Evolutionary conservation across 2,888 invertebrate genomes (phyloP).

Genomic region (Liposcelis brunnea): DNA sequence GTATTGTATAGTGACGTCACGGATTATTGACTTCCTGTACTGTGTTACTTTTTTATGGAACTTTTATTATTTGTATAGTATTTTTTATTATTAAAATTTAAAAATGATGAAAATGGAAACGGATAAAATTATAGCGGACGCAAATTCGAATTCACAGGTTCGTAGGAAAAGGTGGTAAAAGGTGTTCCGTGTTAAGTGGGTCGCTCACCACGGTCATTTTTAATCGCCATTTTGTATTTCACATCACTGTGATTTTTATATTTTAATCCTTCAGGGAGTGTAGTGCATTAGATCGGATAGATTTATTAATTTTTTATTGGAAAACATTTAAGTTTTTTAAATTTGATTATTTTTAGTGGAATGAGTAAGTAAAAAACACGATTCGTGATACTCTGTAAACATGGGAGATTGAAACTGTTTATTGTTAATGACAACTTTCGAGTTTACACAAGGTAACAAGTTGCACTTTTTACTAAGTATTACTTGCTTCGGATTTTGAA

Average conservation of each 20-base stretch:
- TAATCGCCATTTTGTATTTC: constrained; percentile 10
- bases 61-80: constrained; percentile 16
- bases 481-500: no score
- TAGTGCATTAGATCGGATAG: not conserved
- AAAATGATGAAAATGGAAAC: constrained; percentile 77
- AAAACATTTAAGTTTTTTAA: no score
- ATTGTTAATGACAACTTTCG: no score
- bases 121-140: constrained; percentile 75
- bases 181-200: not conserved
- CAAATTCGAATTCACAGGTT: constrained; percentile 50
- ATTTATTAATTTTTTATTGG: no score
- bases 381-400: no score
- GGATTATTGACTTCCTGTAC: constrained; percentile 17
- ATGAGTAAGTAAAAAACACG: no score
- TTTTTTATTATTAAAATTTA: constrained; percentile 10
- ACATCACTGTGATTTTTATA: constrained; percentile 11
- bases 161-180: constrained; percentile 15
- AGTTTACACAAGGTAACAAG: no score
- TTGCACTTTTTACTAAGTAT: no score
- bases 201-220: constrained; percentile 7
- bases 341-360: no score
- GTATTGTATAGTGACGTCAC: constrained; percentile 19
- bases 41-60: constrained; percentile 10
- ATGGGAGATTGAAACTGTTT: no score
- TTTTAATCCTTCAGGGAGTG: not conserved